Conservation (phyloP, 2,888 invertebrate genomes). For the Caenorhabditis plicata region DNA sequence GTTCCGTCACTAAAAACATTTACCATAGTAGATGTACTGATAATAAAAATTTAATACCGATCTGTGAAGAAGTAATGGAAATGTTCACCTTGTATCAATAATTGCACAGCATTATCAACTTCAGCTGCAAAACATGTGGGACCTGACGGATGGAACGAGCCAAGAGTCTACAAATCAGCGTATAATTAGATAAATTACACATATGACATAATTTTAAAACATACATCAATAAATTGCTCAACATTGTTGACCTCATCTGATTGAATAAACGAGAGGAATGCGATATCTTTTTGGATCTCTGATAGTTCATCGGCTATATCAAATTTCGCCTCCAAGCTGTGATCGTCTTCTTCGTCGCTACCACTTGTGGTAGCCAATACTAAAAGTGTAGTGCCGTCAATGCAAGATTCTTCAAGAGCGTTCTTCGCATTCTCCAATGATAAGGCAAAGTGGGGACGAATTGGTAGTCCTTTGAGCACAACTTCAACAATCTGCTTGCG, state of each 20-base stretch:
- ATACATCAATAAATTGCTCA: slow-evolving; percentile 54
- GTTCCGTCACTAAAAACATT: slow-evolving; percentile 42
- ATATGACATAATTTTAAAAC: not conserved
- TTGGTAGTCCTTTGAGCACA: slow-evolving; percentile 55
- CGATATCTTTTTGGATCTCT: slow-evolving; percentile 53
- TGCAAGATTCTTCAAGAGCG: slow-evolving; percentile 46
- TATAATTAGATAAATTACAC: too few species aligned
- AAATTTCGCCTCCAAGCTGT: slow-evolving; percentile 28
- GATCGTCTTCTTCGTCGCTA: slow-evolving; percentile 37
- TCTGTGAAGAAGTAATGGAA: slow-evolving; percentile 60
- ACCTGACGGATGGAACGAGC: slow-evolving; percentile 46
- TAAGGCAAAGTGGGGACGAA: slow-evolving; percentile 45
- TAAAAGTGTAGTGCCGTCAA: slow-evolving; percentile 28
- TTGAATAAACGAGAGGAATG: slow-evolving; percentile 55
- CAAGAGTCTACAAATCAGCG: slow-evolving; percentile 36
- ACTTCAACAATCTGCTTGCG: slow-evolving; percentile 57
- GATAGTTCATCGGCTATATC: slow-evolving; percentile 53
- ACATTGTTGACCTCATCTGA: slow-evolving; percentile 54
- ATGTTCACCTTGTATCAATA: slow-evolving; percentile 43
- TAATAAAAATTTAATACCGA: slow-evolving; percentile 12
- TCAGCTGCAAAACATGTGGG: slow-evolving; percentile 40
- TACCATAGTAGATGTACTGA: not conserved
- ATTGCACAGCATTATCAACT: slow-evolving; percentile 35
- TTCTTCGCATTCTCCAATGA: slow-evolving; percentile 58
- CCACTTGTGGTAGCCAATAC: slow-evolving; percentile 32